Base-by-base conservation (phyloP, 2,113 vertebrate genomes). In the Apistogramma diplotaenia region DNA sequence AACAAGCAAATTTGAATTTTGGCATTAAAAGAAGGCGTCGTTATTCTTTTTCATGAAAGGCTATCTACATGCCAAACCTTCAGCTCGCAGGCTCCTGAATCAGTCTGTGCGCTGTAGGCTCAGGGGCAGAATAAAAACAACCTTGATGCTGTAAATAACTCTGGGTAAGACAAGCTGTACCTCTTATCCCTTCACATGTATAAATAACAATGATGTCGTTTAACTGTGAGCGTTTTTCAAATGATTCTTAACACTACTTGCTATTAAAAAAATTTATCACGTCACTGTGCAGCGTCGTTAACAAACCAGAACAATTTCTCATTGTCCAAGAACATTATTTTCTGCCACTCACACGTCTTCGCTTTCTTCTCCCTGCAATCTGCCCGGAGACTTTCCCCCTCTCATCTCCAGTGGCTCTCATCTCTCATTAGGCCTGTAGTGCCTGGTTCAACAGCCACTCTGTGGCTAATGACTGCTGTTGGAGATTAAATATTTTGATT, bases 371-470 rank as follows among this genome's bases (percentile, higher is more conserved):
- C 15, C 33, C 51, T 5, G 7, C 60, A 27, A 21, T 74, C 27
- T 53, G 7, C 56, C 21, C 19, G 3, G 16, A 77, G 19, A 70
- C 67, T 25, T 54, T 53, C 21, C 12, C 40, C 75, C 65, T 82
- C 75, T 86, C 86, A 27, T 86, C 87, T 74, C 58, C 53, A 71
- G 55, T 67, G 40, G 59, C 87, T 78, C 75, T 74, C 18, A 21
- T 71, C 80, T 79, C 74, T 79, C 57, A 29, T 16, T 83, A 56
- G 27, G 49, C 21, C 76, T 60, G 1, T 59, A 81, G 79, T 83
- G 35, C 35, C 37, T 53, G 61, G 7, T 78, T 67, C 57, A 76
- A 56, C 7, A 51, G 49, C 61, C 35, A 27, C 18, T 37, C 37
- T 12, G 0, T 65, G 35, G 16, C 29, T 57, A n/a, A 33, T 1